Evolutionary conservation across 1,140 invertebrate genomes (phyloP), one percentile per base, ranked within the genome.

Genomic region (Diachasmimorpha longicaudata): DNA sequence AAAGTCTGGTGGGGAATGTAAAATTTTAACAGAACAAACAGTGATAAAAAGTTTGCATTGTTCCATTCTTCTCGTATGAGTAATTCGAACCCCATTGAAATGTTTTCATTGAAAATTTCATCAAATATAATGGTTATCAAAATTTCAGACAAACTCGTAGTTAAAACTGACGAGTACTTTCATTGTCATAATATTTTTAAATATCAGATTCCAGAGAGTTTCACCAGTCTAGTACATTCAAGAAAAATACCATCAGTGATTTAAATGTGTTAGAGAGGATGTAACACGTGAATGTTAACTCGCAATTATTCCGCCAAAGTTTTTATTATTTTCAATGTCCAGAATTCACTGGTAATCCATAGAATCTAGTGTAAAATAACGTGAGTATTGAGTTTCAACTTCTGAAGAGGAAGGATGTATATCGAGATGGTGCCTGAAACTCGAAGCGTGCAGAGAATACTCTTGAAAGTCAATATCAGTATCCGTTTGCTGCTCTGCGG

Each of bases 401-500:
- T 37, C 58, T 16, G 52, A 42, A 36, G 63, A 44, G 16, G 72
- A 44, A 68, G 48, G 23, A n/a, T 48, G 37, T 21, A 42, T 9
- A 69, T 48, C 63, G 63, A 23, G 21, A 63, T 25, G 58, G 19
- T 63, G 4, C 23, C 58, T 63, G 23, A 63, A 63, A 63, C 58
- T 63, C 46, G 63, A 72, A n/a, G 63, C 19, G 67, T 71, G 23
- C 72, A 69, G 44, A 73, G 75, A 80, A 81, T 81, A 79, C 79
- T 80, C 78, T 79, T 79, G 78, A 79, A 82, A 80, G 77, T 75
- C 77, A 81, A 82, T 82, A 79, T 77, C 69, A 52, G 76, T 78
- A 77, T 81, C 78, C 73, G 42, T 77, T 81, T 78, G 72, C 76
- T 70, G 73, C 70, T n/a, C n/a, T 74, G 68, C 73, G 55, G 58